Evolutionary conservation across 2,113 vertebrate genomes (phyloP).

Genomic region (Maccullochella peelii): DNA sequence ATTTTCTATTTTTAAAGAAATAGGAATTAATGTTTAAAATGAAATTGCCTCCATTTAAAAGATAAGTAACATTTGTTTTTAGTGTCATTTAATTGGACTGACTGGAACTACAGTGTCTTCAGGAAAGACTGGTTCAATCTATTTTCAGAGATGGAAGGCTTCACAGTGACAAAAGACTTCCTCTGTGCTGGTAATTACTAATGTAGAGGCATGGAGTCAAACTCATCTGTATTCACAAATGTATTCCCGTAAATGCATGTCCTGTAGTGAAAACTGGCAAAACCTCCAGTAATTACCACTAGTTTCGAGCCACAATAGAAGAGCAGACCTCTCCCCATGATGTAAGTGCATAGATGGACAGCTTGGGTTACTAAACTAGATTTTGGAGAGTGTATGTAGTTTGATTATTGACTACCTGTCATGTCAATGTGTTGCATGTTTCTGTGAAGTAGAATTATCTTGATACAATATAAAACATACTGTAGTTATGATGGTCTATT

Average conservation of each 20-base stretch:
- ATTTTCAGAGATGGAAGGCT: slow-evolving; percentile 22
- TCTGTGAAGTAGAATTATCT: slow-evolving; percentile 68
- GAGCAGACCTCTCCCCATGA: slow-evolving; percentile 18
- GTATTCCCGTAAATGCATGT: slow-evolving; percentile 43
- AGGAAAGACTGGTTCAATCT: slow-evolving; percentile 16
- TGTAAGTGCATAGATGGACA: slow-evolving; percentile 7
- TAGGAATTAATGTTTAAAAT: neutral
- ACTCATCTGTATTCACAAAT: slow-evolving; percentile 44
- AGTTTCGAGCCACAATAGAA: slow-evolving; percentile 22
- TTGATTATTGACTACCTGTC: slow-evolving; percentile 43
- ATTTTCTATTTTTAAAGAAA: neutral
- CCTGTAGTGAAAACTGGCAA: slow-evolving; percentile 44
- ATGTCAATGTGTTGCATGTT: slow-evolving; percentile 72
- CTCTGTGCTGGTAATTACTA: slow-evolving; percentile 54
- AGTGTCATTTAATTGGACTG: slow-evolving; percentile 15
- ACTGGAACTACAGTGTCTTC: slow-evolving; percentile 28
- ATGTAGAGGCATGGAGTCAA: slow-evolving; percentile 8
- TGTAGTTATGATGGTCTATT: slow-evolving; percentile 60
- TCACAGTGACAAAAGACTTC: slow-evolving; percentile 53
- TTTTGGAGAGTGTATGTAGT: slow-evolving; percentile 42
- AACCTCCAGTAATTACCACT: slow-evolving; percentile 41
- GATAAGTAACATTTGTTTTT: slow-evolving; percentile 2
- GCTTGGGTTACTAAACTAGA: slow-evolving; percentile 34
- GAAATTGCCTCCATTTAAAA: slow-evolving; percentile 19
- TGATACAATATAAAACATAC: slow-evolving; percentile 55